Evolutionary conservation across 1,140 invertebrate species (phyloP), one percentile per base, ranked within the genome.

Genomic region (Panagrolaimus sp.): DNA sequence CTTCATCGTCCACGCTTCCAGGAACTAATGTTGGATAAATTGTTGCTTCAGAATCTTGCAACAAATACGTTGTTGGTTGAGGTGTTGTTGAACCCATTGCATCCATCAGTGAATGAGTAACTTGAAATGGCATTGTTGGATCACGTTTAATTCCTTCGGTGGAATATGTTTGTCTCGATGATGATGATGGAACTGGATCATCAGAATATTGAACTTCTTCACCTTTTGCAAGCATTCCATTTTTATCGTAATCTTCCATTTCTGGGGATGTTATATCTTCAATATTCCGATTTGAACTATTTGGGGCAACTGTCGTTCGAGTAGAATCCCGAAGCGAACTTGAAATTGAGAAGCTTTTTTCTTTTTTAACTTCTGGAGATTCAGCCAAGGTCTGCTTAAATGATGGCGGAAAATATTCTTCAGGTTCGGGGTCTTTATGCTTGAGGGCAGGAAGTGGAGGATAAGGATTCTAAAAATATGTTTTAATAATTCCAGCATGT

Each of bases 381-480:
- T 25, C 51, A 4, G 31, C 11, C 20, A 25, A 20, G 4, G n/a
- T 27, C 20, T 57, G 51, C 5, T 14, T 27, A 16, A n/a, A 57
- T 11, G 51, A 27, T 11, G 51, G 51, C 51, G 27, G 27, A 57
- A 27, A 27, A 11, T 27, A 27, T 57, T 57, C 51, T 27, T n/a
- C n/a, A n/a, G 51, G 20, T 57, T 20, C 27, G n/a, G 20, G 20
- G 5, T 57, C 51, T 11, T 57, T 57, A 2, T 20, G 27, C 8
- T 57, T 27, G 4, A 27, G n/a, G n/a, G n/a, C 51, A 1, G 11
- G 51, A 57, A 25, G 51, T 4, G 51, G 51, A 8, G 51, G 51
- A 57, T 57, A 57, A 11, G 51, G 51, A 16, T 57, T 20, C 51
- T 57, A 57, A 57, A 57, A 57, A 57, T 57, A 20, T 25, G n/a